Percentiles rank a stretch among this genome's conserved stretches.
Evolutionary conservation across 2,797 vertebrate genomes (phyloP).

Genomic region (Labroides dimidiatus): DNA sequence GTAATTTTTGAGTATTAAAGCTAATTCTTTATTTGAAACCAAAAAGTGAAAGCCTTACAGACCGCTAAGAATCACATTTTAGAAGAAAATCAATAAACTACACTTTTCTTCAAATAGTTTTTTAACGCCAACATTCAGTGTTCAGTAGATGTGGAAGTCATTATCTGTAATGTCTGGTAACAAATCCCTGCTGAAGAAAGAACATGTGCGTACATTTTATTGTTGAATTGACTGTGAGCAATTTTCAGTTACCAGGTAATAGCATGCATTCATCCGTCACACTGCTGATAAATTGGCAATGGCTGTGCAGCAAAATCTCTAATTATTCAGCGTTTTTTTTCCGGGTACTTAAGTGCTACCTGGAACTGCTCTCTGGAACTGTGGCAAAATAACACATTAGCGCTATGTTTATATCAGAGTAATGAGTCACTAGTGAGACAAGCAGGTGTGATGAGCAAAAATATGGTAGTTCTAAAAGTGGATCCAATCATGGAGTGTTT

Average conservation of each 20-base stretch:
- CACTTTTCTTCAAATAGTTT: not conserved
- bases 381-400: constrained; percentile 46
- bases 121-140: not conserved
- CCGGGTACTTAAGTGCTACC: constrained; percentile 22
- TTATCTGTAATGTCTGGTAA: not conserved
- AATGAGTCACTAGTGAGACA: constrained; percentile 43
- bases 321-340: constrained; percentile 28
- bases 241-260: not conserved
- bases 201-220: not conserved
- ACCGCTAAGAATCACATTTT: not conserved
- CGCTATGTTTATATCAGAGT: constrained; percentile 41
- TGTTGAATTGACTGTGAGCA: not conserved
- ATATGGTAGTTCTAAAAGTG: constrained; percentile 17
- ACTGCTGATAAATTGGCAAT: constrained; percentile 5
- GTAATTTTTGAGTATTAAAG: not conserved
- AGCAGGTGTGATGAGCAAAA: constrained; percentile 26
- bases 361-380: constrained; percentile 20
- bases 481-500: constrained; percentile 19
- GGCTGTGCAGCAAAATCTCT: constrained; percentile 3
- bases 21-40: too few species aligned
- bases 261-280: not conserved
- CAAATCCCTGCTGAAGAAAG: not conserved
- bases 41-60: too few species aligned
- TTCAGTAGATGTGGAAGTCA: not conserved
- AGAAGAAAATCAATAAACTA: too few species aligned